phyloP scores from a whole-genome alignment of 2,113 vertebrate species.

The Phalacrocorax aristotelis region DNA sequence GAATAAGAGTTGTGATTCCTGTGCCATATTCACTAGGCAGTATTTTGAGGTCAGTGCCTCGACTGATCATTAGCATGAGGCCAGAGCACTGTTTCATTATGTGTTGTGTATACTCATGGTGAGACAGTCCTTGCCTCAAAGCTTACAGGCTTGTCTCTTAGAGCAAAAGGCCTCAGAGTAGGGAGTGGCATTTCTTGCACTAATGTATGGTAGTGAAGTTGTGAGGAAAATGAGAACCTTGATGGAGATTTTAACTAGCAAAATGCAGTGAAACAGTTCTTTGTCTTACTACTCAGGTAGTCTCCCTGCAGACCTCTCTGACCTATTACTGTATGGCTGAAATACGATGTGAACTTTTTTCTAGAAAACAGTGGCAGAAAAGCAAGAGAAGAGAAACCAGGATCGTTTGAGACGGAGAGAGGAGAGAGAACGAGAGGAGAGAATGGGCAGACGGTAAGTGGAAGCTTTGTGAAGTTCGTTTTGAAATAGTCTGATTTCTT shows the following conservation, averaged over 20 bases:
- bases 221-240: background rate
- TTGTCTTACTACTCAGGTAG: background rate
- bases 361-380: conserved; percentile 96
- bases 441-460: conserved; percentile 77
- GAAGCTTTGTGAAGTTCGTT: background rate
- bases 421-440: conserved; percentile 94
- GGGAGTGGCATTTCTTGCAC: background rate
- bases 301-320: background rate
- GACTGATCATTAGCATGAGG: rapidly evolving
- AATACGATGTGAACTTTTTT: background rate
- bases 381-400: conserved; percentile 96
- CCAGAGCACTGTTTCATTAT: background rate
- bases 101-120: background rate
- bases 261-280: background rate
- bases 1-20: background rate
- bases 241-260: background rate
- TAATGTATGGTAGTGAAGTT: background rate
- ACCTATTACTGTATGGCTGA: background rate
- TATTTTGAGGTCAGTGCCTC: background rate
- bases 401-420: conserved; percentile 93
- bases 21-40: background rate
- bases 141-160: background rate
- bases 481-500: background rate
- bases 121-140: background rate
- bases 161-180: background rate